Base-by-base conservation (phyloP, 2,113 vertebrate genomes). In the Syngnathoides biaculeatus region DNA sequence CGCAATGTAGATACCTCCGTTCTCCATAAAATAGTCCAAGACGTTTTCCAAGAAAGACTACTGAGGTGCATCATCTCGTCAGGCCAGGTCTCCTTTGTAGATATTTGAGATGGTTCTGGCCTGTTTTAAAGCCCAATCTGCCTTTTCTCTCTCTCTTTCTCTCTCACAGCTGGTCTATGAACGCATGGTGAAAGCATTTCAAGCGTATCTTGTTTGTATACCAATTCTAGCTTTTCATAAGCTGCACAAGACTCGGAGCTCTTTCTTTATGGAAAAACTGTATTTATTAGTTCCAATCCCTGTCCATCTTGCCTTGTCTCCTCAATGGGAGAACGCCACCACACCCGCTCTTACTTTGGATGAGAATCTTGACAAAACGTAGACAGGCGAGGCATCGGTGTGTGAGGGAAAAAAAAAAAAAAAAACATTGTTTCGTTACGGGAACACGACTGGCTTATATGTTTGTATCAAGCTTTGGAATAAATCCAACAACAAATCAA, bases 381-480 rank as follows among this genome's bases (percentile, higher is more conserved):
- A 82, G 63, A 40, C 60, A 78, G 55, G 64, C 71, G 20, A 74
- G 52, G 52, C 22, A 26, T 12, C 26, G 72, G 57, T 68, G 70
- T 74, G 69, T 14, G 38, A 77, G 75, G n/a, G n/a, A n/a, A n/a
- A n/a, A n/a, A n/a, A n/a, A n/a, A n/a, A n/a, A n/a, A n/a, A n/a
- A 86, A 78, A 73, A 82, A 71, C 78, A 75, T 73, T 68, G 81
- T 88, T 86, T 81, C 78, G 80, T 80, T 81, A 76, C 67, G 69
- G 83, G 76, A 77, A 83, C 80, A 82, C 64, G 63, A 79, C 5
- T 22, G 63, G 72, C 73, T 77, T 85, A 74, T 74, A 85, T 81
- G 81, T 87, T 88, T 83, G 84, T 87, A 86, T 72, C 71, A 83
- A 79, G 72, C 81, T 87, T 84, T 86, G 81, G 83, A 87, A 84